Evolutionary conservation across 1,140 invertebrate species (phyloP), one percentile per base, ranked within the genome.

Genomic region (Amyelois transitella): DNA sequence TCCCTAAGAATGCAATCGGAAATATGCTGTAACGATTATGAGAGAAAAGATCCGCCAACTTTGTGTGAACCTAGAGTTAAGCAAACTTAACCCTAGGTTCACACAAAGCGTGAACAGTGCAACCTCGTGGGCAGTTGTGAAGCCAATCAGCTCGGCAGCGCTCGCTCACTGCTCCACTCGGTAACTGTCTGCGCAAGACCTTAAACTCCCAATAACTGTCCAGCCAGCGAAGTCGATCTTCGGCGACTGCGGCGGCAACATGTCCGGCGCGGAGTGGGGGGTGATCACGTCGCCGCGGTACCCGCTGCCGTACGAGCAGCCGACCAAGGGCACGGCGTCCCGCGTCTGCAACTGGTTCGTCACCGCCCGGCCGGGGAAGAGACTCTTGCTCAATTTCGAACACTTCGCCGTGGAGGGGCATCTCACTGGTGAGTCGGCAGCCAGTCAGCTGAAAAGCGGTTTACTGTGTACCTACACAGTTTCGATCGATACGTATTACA

Each of bases 271-370:
- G 62, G 92, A 95, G 74, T 95, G 93, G 66, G 97, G 97, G 32
- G 90, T 93, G 56, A 94, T 97, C 60, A 93, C 96, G n/a, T 95
- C 94, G 56, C 97, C 97, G 55, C 94, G 95, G 72, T 97, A 93
- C 89, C 97, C 97, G 24, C 90, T 92, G 8, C 93, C 95, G 51
- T 98, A 98, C 84, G 93, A 95, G 62, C 92, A 93, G 21, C 94
- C 95, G 0, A 88, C 91, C 6, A 90, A 91, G 62, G 93, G 93
- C 50, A 89, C 93, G 56, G 93, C 95, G 6, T 95, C 94, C 58
- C 93, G 93, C 77, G 94, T 94, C 20, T 98, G 97, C 87, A 96
- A 98, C 88, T 98, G 96, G 96, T 96, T 94, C 75, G 94, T 98
- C 75, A 94, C 91, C 53, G 96, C 96, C 21, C 90, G 92, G 64